Conservation (phyloP, 2,113 vertebrate species). For the cattle (Bos taurus) region ARS-UCD2.0 NC_037338.1:65848501-65849000, state of each 20-base stretch:
- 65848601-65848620: not conserved
- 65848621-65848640: not conserved
- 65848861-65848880: not conserved
- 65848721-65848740: not conserved
- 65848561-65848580: not conserved
- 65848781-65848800: not conserved
- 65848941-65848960: not conserved
- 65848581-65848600: not conserved
- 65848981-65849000: constrained; percentile 12
- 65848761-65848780: not conserved
- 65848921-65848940: not conserved
- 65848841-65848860: not conserved
- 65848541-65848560: not conserved
- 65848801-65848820: not conserved
- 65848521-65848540: not conserved
- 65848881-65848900: not conserved
- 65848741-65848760: not conserved
- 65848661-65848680: not conserved
- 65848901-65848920: not conserved
- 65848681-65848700: not conserved
- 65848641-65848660: not conserved
- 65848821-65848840: not conserved
- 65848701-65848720: not conserved
- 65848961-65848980: not conserved
- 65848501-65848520: not conserved